Evolutionary conservation across 2,797 vertebrate genomes (phyloP).

Genomic region (Danio kyathit): DNA sequence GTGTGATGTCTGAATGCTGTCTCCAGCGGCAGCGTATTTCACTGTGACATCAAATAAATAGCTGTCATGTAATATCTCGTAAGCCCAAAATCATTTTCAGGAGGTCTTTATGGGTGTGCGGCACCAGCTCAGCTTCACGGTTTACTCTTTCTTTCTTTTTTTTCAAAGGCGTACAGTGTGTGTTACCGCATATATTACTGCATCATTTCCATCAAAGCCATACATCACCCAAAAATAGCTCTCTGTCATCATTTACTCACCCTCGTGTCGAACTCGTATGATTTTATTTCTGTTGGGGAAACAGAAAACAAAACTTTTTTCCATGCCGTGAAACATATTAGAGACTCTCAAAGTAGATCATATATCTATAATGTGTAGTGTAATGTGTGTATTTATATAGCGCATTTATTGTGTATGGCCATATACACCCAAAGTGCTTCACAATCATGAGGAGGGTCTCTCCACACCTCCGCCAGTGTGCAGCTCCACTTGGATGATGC

Average conservation of each 20-base stretch:
- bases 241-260: too few relatives aligned
- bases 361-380: too few relatives aligned
- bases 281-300: not conserved
- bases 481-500: too few relatives aligned
- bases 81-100: slow-evolving; percentile 5
- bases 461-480: too few relatives aligned
- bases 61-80: slow-evolving; percentile 8
- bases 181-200: not conserved
- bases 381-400: too few relatives aligned
- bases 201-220: not conserved
- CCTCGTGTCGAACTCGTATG: not conserved
- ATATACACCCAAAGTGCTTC: too few relatives aligned
- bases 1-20: slow-evolving; percentile 23
- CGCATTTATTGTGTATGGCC: too few relatives aligned
- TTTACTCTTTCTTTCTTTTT: not conserved
- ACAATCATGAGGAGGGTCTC: too few relatives aligned
- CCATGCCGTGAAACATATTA: too few relatives aligned
- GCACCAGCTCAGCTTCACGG: not conserved
- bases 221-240: not conserved
- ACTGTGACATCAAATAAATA: slow-evolving; percentile 11
- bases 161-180: not conserved
- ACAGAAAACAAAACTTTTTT: too few relatives aligned
- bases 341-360: too few relatives aligned
- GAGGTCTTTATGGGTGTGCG: slow-evolving; percentile 4
- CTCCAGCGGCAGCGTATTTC: slow-evolving; percentile 23